A percentile compares a stretch with the other conserved stretches of the same genome.
Conservation (phyloP, 2,888 invertebrate genomes). For the Scaptomyza caliginosa region DNA sequence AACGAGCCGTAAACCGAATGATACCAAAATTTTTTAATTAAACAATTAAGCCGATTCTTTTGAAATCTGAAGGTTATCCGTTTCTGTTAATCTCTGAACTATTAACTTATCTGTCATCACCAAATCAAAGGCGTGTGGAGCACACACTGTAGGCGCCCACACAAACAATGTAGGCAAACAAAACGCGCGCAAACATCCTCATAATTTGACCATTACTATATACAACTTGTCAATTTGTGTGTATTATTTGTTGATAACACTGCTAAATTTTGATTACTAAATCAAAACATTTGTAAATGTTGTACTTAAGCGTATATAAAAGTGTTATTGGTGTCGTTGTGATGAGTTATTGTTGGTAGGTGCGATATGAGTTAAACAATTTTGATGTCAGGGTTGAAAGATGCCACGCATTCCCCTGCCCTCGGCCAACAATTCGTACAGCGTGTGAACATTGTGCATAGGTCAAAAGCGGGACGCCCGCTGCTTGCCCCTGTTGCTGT, state of each 20-base stretch:
- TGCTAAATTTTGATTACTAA: conserved; percentile 59
- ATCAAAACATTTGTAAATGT: conserved; percentile 28
- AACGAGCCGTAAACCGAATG: conserved; percentile 53
- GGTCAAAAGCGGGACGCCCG: conserved; percentile 69
- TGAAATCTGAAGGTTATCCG: conserved; percentile 4
- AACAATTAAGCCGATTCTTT: conserved; percentile 28
- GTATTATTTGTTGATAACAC: neutral
- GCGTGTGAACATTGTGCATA: conserved; percentile 79
- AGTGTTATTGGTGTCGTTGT: conserved; percentile 22
- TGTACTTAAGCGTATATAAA: conserved; percentile 17
- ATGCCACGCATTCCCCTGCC: conserved; percentile 50
- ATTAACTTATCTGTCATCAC: conserved; percentile 6
- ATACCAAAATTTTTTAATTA: conserved; percentile 24
- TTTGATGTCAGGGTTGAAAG: conserved; percentile 79
- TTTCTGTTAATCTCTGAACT: neutral
- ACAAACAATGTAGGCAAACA: conserved; percentile 46
- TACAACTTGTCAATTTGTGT: too few species aligned
- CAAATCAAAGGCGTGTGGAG: neutral
- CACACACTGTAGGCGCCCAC: conserved; percentile 33
- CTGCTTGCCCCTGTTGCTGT: conserved; percentile 20
- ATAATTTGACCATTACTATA: too few species aligned
- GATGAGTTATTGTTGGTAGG: conserved; percentile 40
- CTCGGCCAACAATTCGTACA: conserved; percentile 44
- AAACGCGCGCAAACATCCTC: conserved; percentile 51
- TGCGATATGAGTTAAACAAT: conserved; percentile 39